Base-by-base conservation (phyloP, 2,888 invertebrate species). In the Watsonalla binaria region DNA sequence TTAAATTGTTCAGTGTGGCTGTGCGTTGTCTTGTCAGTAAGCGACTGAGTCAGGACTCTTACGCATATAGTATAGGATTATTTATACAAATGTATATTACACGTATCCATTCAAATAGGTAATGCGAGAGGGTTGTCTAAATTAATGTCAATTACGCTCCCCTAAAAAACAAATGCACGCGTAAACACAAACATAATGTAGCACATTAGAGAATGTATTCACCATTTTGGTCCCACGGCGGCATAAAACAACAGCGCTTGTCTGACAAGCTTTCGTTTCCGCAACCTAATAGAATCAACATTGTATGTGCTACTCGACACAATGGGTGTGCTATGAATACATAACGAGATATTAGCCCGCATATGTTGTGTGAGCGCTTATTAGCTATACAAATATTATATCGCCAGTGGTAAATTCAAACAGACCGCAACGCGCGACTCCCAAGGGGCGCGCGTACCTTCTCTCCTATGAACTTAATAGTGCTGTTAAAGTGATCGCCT, bases 321-420 rank as follows among this genome's bases (percentile, higher is more conserved):
- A 86, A 84, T 83, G 73, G 73, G 70, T 75, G 76, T 72, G 85
- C 79, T 83, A 83, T 85, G 86, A 86, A 86, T 86, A 84, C 79
- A 65, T 85, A 85, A 86, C 81, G 78, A 84, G 78, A 76, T 74
- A 86, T 86, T 82, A 84, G 80, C 79, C 77, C 74, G 76, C 78
- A 78, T 79, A 79, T 80, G 77, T 78, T 79, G 70, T 65, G 70
- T 65, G 70, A 74, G 69, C 72, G 78, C 80, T 82, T 84, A 84
- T 84, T 85, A 82, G 75, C 77, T 73, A 71, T 67, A 83, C 78
- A 82, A 80, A 82, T 80, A 78, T 78, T 74, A 72, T 74, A 71
- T 70, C 60, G 72, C 64, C 62, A 60, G 66, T 63, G 63, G 72
- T 66, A 65, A 68, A 71, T 70, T 72, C 60, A 66, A 69, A 70